Conservation (phyloP, 2,797 vertebrate species). For the Scarus forsteni region DNA sequence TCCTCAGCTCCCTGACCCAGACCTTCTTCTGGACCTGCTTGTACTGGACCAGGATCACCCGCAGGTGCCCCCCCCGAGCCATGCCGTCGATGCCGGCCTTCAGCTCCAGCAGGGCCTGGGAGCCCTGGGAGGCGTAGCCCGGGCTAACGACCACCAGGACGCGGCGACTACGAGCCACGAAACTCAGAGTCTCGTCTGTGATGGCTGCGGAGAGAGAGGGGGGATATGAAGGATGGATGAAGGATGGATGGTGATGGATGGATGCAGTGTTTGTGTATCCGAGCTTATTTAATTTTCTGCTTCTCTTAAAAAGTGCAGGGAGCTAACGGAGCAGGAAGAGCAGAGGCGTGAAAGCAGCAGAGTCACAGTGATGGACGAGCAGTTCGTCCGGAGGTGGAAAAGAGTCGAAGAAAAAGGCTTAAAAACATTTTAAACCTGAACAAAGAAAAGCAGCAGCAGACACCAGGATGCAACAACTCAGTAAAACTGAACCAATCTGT, state of each 20-base stretch:
- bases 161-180: slow-evolving; percentile 93
- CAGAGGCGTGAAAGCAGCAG: no score
- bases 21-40: slow-evolving; percentile 84
- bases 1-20: slow-evolving; percentile 91
- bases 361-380: no score
- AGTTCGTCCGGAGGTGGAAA: no score
- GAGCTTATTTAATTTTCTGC: not conserved
- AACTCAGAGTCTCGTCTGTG: slow-evolving; percentile 96
- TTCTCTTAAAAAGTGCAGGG: no score
- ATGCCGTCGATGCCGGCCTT: slow-evolving; percentile 94
- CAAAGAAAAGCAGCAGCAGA: no score
- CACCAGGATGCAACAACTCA: no score
- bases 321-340: no score
- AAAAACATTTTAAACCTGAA: no score
- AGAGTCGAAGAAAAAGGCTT: no score
- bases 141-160: slow-evolving; percentile 95
- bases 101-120: slow-evolving; percentile 95
- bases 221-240: slow-evolving; percentile 12
- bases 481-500: no score
- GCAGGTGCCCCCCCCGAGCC: slow-evolving; percentile 90
- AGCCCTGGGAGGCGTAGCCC: slow-evolving; percentile 90
- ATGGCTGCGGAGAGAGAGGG: slow-evolving; percentile 87
- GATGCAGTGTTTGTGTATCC: not conserved
- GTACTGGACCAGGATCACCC: slow-evolving; percentile 95
- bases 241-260: not conserved